Evolutionary conservation across 2,113 vertebrate genomes (phyloP), one percentile per base, ranked within the genome.

Genomic region (Catharus bicknelli): DNA sequence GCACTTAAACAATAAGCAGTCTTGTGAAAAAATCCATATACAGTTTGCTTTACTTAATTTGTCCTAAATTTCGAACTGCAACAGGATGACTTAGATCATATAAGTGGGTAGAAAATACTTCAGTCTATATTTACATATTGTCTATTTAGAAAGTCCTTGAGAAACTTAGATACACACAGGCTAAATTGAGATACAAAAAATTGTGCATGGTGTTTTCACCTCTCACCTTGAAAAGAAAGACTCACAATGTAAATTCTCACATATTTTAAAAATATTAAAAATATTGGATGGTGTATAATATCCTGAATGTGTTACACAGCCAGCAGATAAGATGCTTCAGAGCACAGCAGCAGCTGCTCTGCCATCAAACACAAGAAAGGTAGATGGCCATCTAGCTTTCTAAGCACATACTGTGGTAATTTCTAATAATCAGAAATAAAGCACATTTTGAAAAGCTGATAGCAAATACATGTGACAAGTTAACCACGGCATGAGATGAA

Each of bases 1-100:
- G 55, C 50, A 92, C 74, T 97, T 94, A 78, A 87, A 92, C 91
- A 96, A 94, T 93, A 93, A 95, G 81, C 74, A 96, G 74, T 75
- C 72, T 81, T 92, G 83, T 89, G 73, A 80, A 92, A 90, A 96
- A 91, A 95, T 67, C 92, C 68, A 93, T 59, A 53, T 74, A 90
- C 64, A 94, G 55, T 90, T 92, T 95, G 57, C 76, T 96, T 90
- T 94, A 66, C 59, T n/a, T 72, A 80, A 50, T 93, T 96, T 95
- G 73, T 96, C 70, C 88, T 94, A 86, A 94, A 90, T 95, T 95
- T 95, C 64, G 96, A 54, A 59, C 70, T 58, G 67, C 77, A 95
- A 69, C 43, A 88, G 89, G 40, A 67, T 78, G 75, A 95, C 64
- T 93, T 80, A 79, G 91, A 63, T 94, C 74, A 92, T 62, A 6